Evolutionary conservation across 1,140 invertebrate species (phyloP), one percentile per base, ranked within the genome.

Genomic region (Yoshiicerus persimilis): DNA sequence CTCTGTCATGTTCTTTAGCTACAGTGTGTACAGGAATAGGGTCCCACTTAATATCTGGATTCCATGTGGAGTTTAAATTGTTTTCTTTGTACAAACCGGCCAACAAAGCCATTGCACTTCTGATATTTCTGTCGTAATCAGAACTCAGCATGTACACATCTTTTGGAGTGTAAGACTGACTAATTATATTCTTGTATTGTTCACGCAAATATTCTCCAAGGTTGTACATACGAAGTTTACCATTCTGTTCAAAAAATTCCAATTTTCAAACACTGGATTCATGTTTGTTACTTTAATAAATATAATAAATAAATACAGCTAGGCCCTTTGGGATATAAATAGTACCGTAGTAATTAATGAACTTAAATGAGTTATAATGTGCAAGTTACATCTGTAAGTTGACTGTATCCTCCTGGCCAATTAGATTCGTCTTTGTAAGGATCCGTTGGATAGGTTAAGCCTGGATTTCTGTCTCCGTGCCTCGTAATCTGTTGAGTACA

Each of bases 91-190:
- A n/a, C n/a, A n/a, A n/a, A n/a, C 96, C 96, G 87, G 97, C 97
- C 87, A 98, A 93, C 93, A 97, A 96, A 3, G 95, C 93, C 92
- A 96, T 94, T 0, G 96, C 97, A 90, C 96, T 98, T 96, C 97
- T 98, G 6, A 98, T 92, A 16, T 97, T 97, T n/a, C 97, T 94
- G 93, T 98, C 96, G 3, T 95, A 95, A 92, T 97, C 96, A 4
- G 84, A 86, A 27, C 47, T 64, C 1, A 86, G 2, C 5, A 62
- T 62, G 10, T 6, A 9, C 1, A 86, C 30, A 30, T 64, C 56
- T 62, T 3, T 25, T 20, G n/a, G 41, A 9, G 25, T 16, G 30
- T 75, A 86, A 23, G 8, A 16, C 41, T 9, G 5, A 3, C 20
- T 13, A 36, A 86, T 75, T 16, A 38, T 39, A 75, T 23, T 16